Evolutionary conservation across 2,888 invertebrate genomes (phyloP), one percentile per base, ranked within the genome.

Genomic region (Polymixis flavicincta): DNA sequence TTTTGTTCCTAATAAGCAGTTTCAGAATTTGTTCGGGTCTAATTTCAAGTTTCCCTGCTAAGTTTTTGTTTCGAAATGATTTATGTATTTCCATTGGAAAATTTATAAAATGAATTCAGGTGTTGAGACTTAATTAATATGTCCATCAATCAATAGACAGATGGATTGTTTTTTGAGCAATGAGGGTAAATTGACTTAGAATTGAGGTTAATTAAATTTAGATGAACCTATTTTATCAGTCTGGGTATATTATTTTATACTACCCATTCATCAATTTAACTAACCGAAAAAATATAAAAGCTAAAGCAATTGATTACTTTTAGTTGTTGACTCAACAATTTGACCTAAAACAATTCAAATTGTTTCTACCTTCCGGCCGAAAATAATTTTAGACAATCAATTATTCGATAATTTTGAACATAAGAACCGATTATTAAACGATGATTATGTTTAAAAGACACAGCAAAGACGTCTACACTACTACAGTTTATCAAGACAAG

Each of bases 1-100:
- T 73, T 79, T 76, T 64, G 55, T 52, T 68, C 74, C 67, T 81
- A 84, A 86, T 83, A 77, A 85, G 84, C 79, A 84, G 68, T 84
- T 87, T 72, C 73, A 60, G 60, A 80, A 79, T 77, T 76, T 54
- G 63, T 48, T 69, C 65, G 32, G 61, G 75, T 78, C 74, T 83
- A 77, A 86, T 87, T 85, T 85, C 60, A 86, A 83, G 65, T 79
- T 85, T 59, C 45, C 45, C 69, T 60, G 50, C 57, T 55, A 78
- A 78, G 67, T 77, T 78, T 11, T 65, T 11, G 13, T 54, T 76
- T 61, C 32, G 4, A 61, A 80, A 77, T 86, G 85, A 86, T 86
- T 85, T 77, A 79, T 84, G 45, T 74, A n/a, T 76, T 76, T 61
- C 59, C n/a, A 25, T 68, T 59, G 17, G 61, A 17, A 32, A 67